These are phyloP conservation scores for Ctenosaura bakeri DNA, from an alignment of 2,797 vertebrate genomes.

Conservation along the genomic window DNA sequence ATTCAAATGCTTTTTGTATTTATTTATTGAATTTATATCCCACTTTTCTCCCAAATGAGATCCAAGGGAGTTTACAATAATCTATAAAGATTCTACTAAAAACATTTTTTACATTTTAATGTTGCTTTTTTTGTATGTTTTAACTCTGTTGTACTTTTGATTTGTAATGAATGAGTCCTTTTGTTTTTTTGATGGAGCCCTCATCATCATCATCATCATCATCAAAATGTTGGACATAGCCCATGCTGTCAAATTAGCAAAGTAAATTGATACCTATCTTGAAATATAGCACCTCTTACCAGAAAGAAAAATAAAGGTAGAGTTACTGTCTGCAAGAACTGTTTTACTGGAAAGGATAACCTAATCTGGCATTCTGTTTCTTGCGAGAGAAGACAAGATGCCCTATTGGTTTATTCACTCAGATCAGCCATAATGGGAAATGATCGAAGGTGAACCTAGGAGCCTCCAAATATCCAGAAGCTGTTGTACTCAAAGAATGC, in stretches of 20 bases:
- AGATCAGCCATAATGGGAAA: not conserved
- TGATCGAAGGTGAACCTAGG: not conserved
- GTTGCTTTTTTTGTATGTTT: no score
- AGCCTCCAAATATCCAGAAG: not conserved
- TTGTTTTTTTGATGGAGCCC: no score
- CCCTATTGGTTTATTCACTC: not conserved
- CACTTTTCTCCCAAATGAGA: no score
- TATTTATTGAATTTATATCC: no score
- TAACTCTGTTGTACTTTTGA: no score
- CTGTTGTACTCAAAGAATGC: not conserved
- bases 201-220: no score
- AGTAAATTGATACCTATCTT: not conserved
- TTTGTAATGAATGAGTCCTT: no score
- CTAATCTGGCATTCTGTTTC: not conserved
- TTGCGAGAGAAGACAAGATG: not conserved
- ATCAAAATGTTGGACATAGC: not conserved
- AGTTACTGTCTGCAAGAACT: not conserved
- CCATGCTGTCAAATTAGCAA: not conserved
- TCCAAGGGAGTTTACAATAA: no score
- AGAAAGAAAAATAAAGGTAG: not conserved
- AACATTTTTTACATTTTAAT: no score
- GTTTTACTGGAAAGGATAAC: not conserved
- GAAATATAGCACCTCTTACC: not conserved
- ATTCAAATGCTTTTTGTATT: no score
- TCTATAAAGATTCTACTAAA: no score